These are phyloP conservation scores for Kuschelorhynchus macadamiae DNA, from an alignment of 2,888 invertebrate species.

Conservation along the genomic window DNA sequence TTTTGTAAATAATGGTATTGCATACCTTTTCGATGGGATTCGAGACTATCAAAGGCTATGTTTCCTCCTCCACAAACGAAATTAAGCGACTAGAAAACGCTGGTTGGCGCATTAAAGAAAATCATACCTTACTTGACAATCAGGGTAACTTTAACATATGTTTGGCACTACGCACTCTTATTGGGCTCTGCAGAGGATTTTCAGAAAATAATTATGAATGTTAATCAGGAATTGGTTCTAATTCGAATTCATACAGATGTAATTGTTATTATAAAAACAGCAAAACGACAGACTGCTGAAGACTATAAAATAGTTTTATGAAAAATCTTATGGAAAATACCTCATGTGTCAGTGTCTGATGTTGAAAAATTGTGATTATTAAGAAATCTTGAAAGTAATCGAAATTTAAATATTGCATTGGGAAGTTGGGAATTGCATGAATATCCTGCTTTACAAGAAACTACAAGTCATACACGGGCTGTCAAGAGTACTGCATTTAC, in stretches of 20 bases:
- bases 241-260: too few species aligned
- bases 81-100: constrained; percentile 21
- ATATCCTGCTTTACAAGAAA: constrained; percentile 36
- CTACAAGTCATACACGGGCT: constrained; percentile 40
- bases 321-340: constrained; percentile 45
- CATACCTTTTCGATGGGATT: constrained; percentile 44
- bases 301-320: constrained; percentile 34
- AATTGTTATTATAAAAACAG: too few species aligned
- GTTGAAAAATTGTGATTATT: constrained; percentile 31
- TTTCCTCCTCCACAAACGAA: constrained; percentile 13
- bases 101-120: constrained; percentile 42
- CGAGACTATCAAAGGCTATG: constrained; percentile 3
- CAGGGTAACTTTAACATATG: too few species aligned
- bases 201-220: too few species aligned
- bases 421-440: constrained; percentile 44
- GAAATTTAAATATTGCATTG: constrained; percentile 34
- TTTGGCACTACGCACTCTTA: too few species aligned
- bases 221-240: background rate
- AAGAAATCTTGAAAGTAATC: constrained; percentile 30
- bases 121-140: too few species aligned
- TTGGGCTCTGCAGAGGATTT: too few species aligned
- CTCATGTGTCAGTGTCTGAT: constrained; percentile 35
- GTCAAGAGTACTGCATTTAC: constrained; percentile 12
- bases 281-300: too few species aligned
- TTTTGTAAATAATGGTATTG: constrained; percentile 47